These are phyloP conservation scores for Danaus chrysippus DNA, from an alignment of 2,888 invertebrate genomes.

Conservation along the genomic window DNA sequence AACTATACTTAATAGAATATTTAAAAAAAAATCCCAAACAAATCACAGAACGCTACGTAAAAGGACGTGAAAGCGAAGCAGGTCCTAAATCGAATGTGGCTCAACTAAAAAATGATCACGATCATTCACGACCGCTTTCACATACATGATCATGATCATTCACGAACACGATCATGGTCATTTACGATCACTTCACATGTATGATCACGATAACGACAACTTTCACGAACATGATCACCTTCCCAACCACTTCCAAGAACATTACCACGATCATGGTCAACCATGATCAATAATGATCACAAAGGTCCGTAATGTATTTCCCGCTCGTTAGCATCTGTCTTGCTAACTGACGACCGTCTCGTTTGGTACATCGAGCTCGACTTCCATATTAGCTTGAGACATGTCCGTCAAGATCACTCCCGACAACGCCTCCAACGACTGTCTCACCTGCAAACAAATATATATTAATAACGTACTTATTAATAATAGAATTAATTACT, in stretches of 20 bases:
- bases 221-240: no score
- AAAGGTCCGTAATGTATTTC: conserved; percentile 2
- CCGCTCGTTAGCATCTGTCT: neutral
- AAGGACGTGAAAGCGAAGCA: conserved; percentile 12
- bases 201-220: no score
- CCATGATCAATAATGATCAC: conserved; percentile 12
- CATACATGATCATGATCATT: no score
- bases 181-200: no score
- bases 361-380: conserved; percentile 50
- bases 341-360: conserved; percentile 70
- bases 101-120: conserved; percentile 1
- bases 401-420: conserved; percentile 79
- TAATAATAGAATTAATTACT: neutral
- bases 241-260: no score
- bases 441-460: conserved; percentile 82
- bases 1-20: conserved; percentile 17
- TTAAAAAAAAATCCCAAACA: conserved; percentile 17
- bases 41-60: conserved; percentile 25
- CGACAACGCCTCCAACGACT: conserved; percentile 88
- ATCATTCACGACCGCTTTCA: no score
- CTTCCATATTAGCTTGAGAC: conserved; percentile 47
- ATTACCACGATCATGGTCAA: no score
- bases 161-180: no score
- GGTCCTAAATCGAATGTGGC: conserved; percentile 12
- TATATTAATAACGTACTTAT: conserved; percentile 13